phyloP scores from a whole-genome alignment of 2,888 invertebrate species.

The Synanthedon andrenaeformis region DNA sequence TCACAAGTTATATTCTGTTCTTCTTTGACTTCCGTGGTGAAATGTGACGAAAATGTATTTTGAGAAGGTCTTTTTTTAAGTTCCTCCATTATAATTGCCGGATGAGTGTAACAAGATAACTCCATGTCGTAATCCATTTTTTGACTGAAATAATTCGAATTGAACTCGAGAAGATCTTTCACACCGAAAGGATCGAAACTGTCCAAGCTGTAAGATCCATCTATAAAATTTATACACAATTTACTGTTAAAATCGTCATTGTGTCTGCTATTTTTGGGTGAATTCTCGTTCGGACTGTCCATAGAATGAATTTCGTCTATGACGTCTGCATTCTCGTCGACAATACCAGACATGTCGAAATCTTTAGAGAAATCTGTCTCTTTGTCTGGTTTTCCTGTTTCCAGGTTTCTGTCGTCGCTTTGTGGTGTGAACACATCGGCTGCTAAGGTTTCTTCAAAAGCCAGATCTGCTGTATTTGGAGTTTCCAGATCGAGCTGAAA shows the following conservation, averaged over 20 bases:
- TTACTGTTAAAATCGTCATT: slow-evolving; percentile 13
- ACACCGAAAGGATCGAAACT: slow-evolving; percentile 59
- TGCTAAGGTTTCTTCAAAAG: slow-evolving; percentile 37
- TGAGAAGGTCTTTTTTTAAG: slow-evolving; percentile 50
- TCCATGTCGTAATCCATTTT: slow-evolving; percentile 35
- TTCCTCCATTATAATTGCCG: slow-evolving; percentile 48
- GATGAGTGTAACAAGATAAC: slow-evolving; percentile 45
- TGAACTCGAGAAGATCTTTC: slow-evolving; percentile 30
- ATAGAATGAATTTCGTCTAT: slow-evolving; percentile 21
- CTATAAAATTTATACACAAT: slow-evolving; percentile 55
- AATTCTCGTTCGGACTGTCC: slow-evolving; percentile 23
- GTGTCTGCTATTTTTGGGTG: slow-evolving; percentile 25
- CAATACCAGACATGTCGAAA: slow-evolving; percentile 52
- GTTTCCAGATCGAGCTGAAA: slow-evolving; percentile 62
- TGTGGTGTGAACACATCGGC: slow-evolving; percentile 43
- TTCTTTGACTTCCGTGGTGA: slow-evolving; percentile 27
- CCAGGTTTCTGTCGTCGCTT: slow-evolving; percentile 34
- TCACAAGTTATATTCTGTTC: slow-evolving; percentile 37
- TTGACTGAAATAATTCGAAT: slow-evolving; percentile 33
- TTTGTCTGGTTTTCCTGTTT: slow-evolving; percentile 30
- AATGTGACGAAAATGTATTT: slow-evolving; percentile 47
- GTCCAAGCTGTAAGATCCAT: slow-evolving; percentile 57
- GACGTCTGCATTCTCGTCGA: slow-evolving; percentile 31
- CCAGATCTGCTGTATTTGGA: slow-evolving; percentile 61
- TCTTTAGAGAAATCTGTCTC: slow-evolving; percentile 44